Conservation (phyloP, 1,140 invertebrate species). For the Brachionus manjavacas region DNA sequence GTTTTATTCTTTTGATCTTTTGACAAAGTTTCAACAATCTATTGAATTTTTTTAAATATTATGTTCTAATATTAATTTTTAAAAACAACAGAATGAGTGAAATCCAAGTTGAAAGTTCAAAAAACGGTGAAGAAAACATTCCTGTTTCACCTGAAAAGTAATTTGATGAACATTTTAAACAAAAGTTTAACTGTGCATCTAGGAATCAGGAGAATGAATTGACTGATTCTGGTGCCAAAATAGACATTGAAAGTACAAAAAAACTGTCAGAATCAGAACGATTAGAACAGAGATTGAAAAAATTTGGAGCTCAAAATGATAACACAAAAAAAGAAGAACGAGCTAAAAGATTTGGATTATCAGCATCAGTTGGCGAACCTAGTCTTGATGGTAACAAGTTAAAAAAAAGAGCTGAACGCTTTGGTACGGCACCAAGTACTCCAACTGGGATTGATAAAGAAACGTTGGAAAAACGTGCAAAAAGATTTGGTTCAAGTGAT, state of each 20-base stretch:
- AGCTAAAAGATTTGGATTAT: constrained; percentile 17
- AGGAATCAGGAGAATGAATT: not conserved
- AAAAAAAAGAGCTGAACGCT: constrained; percentile 26
- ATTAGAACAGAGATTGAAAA: constrained; percentile 35
- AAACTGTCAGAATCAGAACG: not conserved
- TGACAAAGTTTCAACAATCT: no score
- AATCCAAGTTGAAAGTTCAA: not conserved
- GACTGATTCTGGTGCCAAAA: not conserved
- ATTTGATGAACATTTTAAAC: no score
- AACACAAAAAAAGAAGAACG: constrained; percentile 28
- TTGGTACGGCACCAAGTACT: constrained; percentile 12
- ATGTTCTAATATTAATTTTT: not conserved
- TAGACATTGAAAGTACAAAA: not conserved
- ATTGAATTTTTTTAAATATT: no score
- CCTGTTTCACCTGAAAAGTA: not conserved
- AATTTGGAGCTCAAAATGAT: constrained; percentile 38
- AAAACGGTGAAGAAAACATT: not conserved
- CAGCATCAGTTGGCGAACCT: not conserved
- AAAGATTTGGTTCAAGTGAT: not conserved
- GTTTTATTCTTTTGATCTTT: no score
- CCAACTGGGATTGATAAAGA: not conserved
- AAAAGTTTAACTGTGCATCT: not conserved
- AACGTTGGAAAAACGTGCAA: constrained; percentile 4
- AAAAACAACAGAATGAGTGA: not conserved
- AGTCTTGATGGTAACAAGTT: not conserved